These are phyloP conservation scores for Chlamydotis undulata DNA, from an alignment of 2,113 vertebrate genomes.

Conservation along the genomic window DNA sequence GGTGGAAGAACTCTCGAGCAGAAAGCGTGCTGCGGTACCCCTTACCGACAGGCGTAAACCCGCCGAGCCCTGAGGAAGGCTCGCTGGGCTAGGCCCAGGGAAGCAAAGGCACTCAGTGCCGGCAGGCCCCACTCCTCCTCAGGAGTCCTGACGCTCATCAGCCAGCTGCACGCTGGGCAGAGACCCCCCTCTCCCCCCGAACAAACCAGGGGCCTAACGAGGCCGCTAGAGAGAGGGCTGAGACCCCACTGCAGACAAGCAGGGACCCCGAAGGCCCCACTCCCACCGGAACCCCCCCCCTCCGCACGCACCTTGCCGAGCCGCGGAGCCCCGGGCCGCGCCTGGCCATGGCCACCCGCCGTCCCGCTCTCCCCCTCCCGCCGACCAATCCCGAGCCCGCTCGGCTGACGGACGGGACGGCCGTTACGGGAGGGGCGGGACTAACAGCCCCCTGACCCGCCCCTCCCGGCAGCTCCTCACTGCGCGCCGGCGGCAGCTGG, in stretches of 20 bases:
- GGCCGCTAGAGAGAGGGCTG: accelerated
- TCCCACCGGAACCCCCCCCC: not conserved
- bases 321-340: accelerated
- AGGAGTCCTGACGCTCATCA: accelerated
- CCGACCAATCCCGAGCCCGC: not conserved
- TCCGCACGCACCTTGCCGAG: not conserved
- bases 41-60: accelerated
- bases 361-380: accelerated
- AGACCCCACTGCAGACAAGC: accelerated
- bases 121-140: not conserved
- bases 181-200: not conserved
- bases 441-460: not conserved
- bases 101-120: not conserved
- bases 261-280: accelerated
- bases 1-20: accelerated
- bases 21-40: too few species aligned
- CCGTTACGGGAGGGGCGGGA: not conserved
- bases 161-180: not conserved
- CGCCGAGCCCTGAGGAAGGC: not conserved
- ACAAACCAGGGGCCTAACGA: not conserved
- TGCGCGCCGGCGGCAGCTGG: not conserved
- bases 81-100: accelerated
- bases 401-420: accelerated
- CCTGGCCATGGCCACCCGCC: not conserved
- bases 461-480: accelerated